Evolutionary conservation across 2,888 invertebrate species (phyloP), one percentile per base, ranked within the genome.

Genomic region (Polymixis lichenea): DNA sequence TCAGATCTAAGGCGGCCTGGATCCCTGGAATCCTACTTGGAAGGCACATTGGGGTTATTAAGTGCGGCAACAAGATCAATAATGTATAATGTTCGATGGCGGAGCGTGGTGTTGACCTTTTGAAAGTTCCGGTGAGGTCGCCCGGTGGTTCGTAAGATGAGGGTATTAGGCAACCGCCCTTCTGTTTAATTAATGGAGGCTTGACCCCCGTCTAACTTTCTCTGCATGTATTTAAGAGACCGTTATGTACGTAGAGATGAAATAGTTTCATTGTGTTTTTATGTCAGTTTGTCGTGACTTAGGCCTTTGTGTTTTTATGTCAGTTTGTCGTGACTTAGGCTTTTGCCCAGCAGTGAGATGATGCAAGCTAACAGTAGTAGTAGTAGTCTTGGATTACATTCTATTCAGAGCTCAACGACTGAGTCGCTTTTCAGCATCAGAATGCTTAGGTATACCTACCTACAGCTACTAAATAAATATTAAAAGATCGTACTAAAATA

Each of bases 141-240:
- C 88, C 82, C 80, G 77, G 86, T 85, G 88, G 89, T 87, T 87
- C 80, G 85, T 84, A 89, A 89, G 88, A 89, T 84, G 88, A 84
- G 88, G 89, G 87, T 84, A 87, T 88, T 88, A 84, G 84, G 86
- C 78, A 86, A 85, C 86, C 89, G 85, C 82, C 89, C 89, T 91
- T 88, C 87, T 91, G 91, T 90, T 91, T 94, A 94, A 94, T 94
- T 94, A 94, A 94, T 94, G 90, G 89, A 86, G 91, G 90, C 91
- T 93, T 94, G 94, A 94, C 93, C 93, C 91, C 84, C 84, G 89
- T 89, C 91, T 89, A 91, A 93, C 92, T 93, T 92, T 89, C 88
- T 83, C 84, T 83, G 82, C 80, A 78, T 82, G 83, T 88, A 84
- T 88, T 88, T 82, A 87, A 85, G 80, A 83, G 83, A 81, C 77